Evolutionary conservation across 2,797 vertebrate species (phyloP).

Genomic region (Salarias fasciatus): DNA sequence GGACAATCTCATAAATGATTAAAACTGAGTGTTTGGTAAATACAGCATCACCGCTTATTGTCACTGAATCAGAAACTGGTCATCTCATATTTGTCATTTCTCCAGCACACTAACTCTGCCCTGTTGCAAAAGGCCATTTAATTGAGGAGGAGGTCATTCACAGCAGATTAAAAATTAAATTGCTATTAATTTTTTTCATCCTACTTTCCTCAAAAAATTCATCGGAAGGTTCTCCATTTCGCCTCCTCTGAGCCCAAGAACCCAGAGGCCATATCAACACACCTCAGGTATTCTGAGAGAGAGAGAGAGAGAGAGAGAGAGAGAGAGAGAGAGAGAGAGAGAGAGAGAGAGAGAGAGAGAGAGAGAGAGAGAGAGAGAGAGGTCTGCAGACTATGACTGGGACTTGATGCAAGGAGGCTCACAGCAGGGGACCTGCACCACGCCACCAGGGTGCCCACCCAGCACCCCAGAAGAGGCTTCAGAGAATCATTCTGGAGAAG

Average conservation of each 20-base stretch:
- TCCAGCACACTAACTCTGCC: neutral
- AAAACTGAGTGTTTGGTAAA: slow-evolving; percentile 1
- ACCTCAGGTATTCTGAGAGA: no score
- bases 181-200: neutral
- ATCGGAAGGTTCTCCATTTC: slow-evolving; percentile 2
- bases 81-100: neutral
- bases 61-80: neutral
- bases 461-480: no score
- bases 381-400: no score
- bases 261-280: no score
- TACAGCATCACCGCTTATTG: neutral
- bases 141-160: neutral
- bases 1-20: neutral
- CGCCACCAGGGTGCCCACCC: no score
- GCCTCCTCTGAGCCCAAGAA: neutral
- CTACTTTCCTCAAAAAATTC: neutral
- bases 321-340: no score
- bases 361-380: no score
- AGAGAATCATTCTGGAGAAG: no score
- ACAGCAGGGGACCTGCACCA: no score
- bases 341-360: no score
- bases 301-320: no score
- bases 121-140: neutral
- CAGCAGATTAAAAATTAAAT: neutral
- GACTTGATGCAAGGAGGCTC: no score